Evolutionary conservation across 2,797 vertebrate genomes (phyloP).

Genomic region (Sciurus vulgaris): DNA sequence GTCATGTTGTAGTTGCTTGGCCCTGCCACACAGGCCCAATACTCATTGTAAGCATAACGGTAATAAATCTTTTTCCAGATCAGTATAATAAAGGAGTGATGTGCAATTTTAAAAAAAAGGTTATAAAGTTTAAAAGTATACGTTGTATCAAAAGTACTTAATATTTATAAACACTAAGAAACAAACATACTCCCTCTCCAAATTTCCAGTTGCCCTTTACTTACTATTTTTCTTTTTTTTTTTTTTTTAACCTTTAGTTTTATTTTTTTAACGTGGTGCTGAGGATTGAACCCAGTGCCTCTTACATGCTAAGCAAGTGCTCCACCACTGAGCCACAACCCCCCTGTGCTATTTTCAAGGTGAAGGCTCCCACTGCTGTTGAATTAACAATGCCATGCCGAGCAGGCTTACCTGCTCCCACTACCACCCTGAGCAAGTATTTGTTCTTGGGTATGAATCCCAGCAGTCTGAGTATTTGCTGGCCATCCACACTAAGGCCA

Average conservation of each 20-base stretch:
- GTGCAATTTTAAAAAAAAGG: no score
- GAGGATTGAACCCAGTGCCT: no score
- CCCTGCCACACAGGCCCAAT: no score
- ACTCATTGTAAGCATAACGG: no score
- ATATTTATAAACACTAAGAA: slow-evolving; percentile 70
- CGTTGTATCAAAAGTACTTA: slow-evolving; percentile 45
- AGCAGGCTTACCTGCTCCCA: background rate
- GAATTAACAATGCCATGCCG: background rate
- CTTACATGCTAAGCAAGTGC: no score
- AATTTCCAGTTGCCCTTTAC: slow-evolving; percentile 16
- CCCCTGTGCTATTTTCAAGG: background rate
- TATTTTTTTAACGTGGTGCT: no score
- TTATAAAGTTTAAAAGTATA: slow-evolving; percentile 37
- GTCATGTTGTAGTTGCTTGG: no score
- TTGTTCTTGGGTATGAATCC: background rate
- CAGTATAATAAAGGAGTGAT: no score
- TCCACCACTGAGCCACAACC: no score
- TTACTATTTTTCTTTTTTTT: background rate
- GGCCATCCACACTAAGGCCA: background rate
- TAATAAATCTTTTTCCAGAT: no score
- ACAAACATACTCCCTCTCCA: background rate
- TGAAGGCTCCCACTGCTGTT: slow-evolving; percentile 3
- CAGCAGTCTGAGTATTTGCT: slow-evolving; percentile 28
- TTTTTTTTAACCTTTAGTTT: no score
- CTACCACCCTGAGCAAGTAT: background rate